Conservation (phyloP, 2,888 invertebrate species). For the Gari tellinella region DNA sequence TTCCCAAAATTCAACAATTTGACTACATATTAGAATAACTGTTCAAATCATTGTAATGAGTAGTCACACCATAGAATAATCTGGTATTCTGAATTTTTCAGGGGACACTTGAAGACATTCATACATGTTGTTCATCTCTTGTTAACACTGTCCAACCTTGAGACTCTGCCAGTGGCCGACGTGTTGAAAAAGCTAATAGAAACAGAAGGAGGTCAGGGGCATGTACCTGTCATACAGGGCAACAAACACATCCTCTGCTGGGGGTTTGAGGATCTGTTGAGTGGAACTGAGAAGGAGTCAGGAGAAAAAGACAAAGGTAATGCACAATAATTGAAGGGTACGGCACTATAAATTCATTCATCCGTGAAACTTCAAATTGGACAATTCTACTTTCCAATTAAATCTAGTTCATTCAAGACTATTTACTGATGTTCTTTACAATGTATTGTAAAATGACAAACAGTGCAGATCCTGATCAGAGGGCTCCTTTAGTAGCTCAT, state of each 20-base stretch:
- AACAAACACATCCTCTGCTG: slow-evolving; percentile 81
- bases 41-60: no score
- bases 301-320: slow-evolving; percentile 72
- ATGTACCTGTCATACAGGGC: slow-evolving; percentile 74
- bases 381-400: no score
- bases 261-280: slow-evolving; percentile 81
- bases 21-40: no score
- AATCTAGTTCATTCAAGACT: no score
- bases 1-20: no score
- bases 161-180: slow-evolving; percentile 75
- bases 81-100: slow-evolving; percentile 50
- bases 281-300: slow-evolving; percentile 69
- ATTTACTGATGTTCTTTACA: no score
- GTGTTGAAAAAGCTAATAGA: slow-evolving; percentile 76
- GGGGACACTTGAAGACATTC: slow-evolving; percentile 81
- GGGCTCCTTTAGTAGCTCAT: no score
- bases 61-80: no score
- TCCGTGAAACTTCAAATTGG: no score
- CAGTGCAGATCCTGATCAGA: no score
- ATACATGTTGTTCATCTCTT: slow-evolving; percentile 81
- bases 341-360: no score
- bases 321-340: background rate
- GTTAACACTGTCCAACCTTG: slow-evolving; percentile 73
- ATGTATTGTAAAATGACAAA: no score
- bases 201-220: slow-evolving; percentile 80